These are phyloP conservation scores for Myodes glareolus DNA, from an alignment of 2,113 vertebrate genomes.

Conservation along the genomic window DNA sequence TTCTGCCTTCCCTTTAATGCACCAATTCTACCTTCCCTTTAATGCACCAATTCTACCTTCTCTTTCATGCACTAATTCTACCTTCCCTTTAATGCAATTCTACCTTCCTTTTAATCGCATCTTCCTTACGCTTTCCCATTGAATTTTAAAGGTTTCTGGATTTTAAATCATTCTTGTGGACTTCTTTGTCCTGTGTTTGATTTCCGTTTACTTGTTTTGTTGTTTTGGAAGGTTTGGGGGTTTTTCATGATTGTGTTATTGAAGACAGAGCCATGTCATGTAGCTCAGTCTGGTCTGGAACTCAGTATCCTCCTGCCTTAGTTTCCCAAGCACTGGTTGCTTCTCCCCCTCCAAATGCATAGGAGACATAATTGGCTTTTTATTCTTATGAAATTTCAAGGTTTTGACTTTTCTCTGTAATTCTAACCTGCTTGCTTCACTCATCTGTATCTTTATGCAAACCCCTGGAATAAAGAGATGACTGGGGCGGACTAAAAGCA, in stretches of 20 bases:
- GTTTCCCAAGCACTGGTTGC: neutral
- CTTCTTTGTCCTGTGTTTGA: neutral
- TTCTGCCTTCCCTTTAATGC: no score
- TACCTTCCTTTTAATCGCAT: neutral
- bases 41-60: neutral
- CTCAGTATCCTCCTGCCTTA: neutral
- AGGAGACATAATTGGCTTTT: constrained; percentile 2
- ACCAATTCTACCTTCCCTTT: no score
- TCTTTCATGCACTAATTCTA: neutral
- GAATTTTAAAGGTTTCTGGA: neutral
- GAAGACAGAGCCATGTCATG: neutral
- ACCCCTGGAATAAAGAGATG: neutral
- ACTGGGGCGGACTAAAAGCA: neutral
- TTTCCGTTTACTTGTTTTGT: neutral
- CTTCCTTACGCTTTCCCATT: neutral
- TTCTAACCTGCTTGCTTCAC: neutral
- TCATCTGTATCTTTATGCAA: neutral
- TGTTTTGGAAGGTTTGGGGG: neutral
- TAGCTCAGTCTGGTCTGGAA: neutral
- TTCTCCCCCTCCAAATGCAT: neutral
- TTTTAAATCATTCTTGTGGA: neutral
- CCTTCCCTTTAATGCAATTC: neutral
- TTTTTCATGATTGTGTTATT: neutral
- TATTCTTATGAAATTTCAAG: neutral
- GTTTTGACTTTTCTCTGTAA: neutral